Evolutionary conservation across 2,888 invertebrate genomes (phyloP), one percentile per base, ranked within the genome.

Genomic region (Antitype chi): DNA sequence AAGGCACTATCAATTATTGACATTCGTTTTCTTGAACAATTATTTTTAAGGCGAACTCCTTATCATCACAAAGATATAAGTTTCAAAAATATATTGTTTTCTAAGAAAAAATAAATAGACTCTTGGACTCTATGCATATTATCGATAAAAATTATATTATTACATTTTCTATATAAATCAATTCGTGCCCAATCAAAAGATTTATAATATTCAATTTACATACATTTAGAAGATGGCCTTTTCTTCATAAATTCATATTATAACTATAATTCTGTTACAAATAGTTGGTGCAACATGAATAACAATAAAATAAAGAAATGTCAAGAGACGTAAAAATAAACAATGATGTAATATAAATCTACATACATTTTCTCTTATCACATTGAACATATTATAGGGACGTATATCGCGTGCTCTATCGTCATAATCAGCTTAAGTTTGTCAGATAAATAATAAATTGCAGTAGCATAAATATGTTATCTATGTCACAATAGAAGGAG

Each of bases 1-100:
- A 88, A 87, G 87, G 87, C 87, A 87, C 87, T 82, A 78, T 76
- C 28, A 17, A 49, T 79, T 80, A 86, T 85, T 87, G 86, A 87
- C 81, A 84, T 80, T 75, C 23, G 67, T 80, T 80, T 71, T 71
- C 23, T 70, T 69, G n/a, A 71, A 70, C 43, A 81, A 68, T 64
- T 73, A 52, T 17, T 59, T 59, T 32, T 84, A 71, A 72, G 75
- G 73, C 81, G 47, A 81, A 70, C 38, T 63, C 25, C 32, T 55
- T 64, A 53, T 67, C 80, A 85, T 85, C 82, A 83, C 82, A 76
- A 71, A 60, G 15, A 68, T 73, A 32, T 38, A 47, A 49, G 57
- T 70, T 64, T 60, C 9, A 59, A 75, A 82, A 75, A 70, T 67
- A 67, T 66, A 60, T 38, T 73, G 60, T 32, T 57, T 59, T 57